Evolutionary conservation across 1,140 invertebrate genomes (phyloP).

Genomic region (Mizuhopecten yessoensis): DNA sequence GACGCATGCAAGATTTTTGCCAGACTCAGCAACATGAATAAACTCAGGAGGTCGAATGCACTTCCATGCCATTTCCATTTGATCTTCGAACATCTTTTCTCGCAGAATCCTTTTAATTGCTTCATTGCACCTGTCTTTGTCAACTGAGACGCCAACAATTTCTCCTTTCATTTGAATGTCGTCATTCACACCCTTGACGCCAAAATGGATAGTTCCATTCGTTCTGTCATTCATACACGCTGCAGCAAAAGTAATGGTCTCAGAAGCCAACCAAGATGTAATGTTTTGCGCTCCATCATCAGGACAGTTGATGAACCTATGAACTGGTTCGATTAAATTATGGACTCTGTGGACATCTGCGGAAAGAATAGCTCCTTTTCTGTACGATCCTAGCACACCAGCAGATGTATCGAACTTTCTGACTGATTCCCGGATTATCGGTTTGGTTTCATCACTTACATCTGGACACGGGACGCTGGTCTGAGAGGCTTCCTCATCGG

Average conservation of each 20-base stretch:
- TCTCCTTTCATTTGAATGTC: background rate
- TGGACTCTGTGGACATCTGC: background rate
- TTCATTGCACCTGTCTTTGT: background rate
- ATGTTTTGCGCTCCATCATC: background rate
- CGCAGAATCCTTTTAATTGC: slow-evolving; percentile 52
- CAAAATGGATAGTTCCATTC: slow-evolving; percentile 52
- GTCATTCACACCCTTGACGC: background rate
- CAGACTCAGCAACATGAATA: slow-evolving; percentile 57
- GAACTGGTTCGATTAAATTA: slow-evolving; percentile 44
- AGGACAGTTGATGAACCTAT: background rate
- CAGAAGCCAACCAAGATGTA: background rate
- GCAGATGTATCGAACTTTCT: slow-evolving; percentile 34
- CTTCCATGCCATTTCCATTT: slow-evolving; percentile 54
- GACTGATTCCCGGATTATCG: background rate
- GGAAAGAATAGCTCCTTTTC: background rate
- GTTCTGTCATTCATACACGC: slow-evolving; percentile 56
- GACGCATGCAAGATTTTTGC: background rate
- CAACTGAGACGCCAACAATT: background rate
- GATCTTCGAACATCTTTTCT: slow-evolving; percentile 54
- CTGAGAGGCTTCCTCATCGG: slow-evolving; percentile 8
- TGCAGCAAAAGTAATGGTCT: slow-evolving; percentile 44
- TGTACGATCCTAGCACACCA: background rate
- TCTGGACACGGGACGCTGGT: background rate
- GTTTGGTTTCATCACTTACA: too few species aligned
- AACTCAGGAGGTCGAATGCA: slow-evolving; percentile 65